phyloP scores from a whole-genome alignment of 2,113 vertebrate genomes.

The Gymnocephalus cernua region DNA sequence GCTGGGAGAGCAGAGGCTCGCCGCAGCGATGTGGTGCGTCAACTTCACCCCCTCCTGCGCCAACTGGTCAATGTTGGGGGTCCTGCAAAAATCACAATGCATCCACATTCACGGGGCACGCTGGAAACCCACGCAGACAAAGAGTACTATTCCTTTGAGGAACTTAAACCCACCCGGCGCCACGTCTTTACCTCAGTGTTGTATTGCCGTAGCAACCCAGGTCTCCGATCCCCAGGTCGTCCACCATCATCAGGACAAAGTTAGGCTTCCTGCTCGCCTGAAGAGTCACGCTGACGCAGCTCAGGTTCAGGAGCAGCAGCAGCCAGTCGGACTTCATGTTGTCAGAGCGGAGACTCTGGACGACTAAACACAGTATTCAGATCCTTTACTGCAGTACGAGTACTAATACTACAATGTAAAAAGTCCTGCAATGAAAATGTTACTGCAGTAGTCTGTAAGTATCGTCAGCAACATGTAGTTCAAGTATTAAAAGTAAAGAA shows the following conservation, averaged over 20 bases:
- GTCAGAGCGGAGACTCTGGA: conserved; percentile 30
- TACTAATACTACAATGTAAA: too few relatives aligned
- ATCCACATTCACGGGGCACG: neutral
- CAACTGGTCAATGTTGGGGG: conserved; percentile 89
- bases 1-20: conserved; percentile 91
- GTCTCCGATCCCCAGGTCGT: conserved; percentile 94
- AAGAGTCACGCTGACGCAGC: conserved; percentile 22
- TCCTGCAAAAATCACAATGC: conserved; percentile 78
- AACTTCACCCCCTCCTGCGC: conserved; percentile 86
- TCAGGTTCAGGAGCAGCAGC: conserved; percentile 42
- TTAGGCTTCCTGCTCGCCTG: conserved; percentile 77
- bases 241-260: conserved; percentile 89
- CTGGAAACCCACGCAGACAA: too few relatives aligned
- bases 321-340: conserved; percentile 76
- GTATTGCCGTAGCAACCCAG: conserved; percentile 92
- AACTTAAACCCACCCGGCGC: neutral
- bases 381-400: too few relatives aligned
- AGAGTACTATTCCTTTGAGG: too few relatives aligned
- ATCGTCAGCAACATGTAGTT: too few relatives aligned
- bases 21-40: conserved; percentile 91
- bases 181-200: conserved; percentile 86
- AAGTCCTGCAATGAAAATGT: too few relatives aligned
- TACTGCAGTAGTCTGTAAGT: too few relatives aligned
- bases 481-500: too few relatives aligned
- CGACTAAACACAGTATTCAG: too few relatives aligned